Evolutionary conservation across 2,888 invertebrate species (phyloP).

Genomic region (Tiliacea citrago): DNA sequence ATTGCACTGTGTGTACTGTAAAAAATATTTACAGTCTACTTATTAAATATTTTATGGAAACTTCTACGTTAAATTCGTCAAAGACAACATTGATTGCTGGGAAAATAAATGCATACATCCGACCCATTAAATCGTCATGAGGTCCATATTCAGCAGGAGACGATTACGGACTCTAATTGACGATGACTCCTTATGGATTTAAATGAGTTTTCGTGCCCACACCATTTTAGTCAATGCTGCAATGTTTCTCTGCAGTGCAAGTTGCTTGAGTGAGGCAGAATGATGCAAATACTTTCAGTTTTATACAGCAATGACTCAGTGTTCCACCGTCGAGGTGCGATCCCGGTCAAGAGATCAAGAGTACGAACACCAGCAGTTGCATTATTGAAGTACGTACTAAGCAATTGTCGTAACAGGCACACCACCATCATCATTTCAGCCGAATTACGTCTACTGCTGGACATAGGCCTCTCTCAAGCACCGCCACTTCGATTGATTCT

Average conservation of each 20-base stretch:
- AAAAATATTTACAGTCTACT: not conserved
- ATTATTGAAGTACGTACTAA: not conserved
- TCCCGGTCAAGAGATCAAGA: not conserved
- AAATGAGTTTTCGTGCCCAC: conserved; percentile 1
- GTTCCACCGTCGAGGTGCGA: not conserved
- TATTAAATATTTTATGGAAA: conserved; percentile 1
- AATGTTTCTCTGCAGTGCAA: conserved; percentile 6
- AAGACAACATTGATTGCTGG: not conserved
- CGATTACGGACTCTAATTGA: conserved; percentile 4
- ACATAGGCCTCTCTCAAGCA: no score
- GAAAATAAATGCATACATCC: not conserved
- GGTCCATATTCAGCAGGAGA: not conserved
- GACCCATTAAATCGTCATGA: conserved; percentile 1
- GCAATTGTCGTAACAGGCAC: no score
- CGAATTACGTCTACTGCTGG: no score
- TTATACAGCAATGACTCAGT: conserved; percentile 3
- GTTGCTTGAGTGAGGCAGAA: not conserved
- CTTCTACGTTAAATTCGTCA: not conserved
- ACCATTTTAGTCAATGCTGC: conserved; percentile 16
- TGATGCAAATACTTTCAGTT: conserved; percentile 37
- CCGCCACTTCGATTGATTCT: no score
- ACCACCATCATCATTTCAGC: no score
- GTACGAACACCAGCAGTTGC: not conserved
- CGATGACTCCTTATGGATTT: conserved; percentile 7
- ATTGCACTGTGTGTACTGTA: not conserved